Evolutionary conservation across 2,113 vertebrate species (phyloP).

Genomic region (Psammodynastes pulverulentus): DNA sequence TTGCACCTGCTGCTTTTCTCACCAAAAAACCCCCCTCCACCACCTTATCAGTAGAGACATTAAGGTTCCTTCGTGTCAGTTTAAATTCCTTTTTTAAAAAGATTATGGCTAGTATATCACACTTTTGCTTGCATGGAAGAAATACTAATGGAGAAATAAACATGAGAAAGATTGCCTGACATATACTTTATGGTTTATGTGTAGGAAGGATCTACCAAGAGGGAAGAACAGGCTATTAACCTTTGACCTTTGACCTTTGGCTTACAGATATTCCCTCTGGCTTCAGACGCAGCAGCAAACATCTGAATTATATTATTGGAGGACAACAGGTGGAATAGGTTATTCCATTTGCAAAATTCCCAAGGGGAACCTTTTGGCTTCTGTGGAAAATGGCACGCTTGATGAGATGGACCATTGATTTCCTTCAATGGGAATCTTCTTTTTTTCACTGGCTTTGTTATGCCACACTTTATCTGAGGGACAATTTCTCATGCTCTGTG

Average conservation of each 20-base stretch:
- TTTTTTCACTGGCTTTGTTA: neutral
- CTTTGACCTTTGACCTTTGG: neutral
- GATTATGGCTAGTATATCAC: neutral
- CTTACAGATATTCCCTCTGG: neutral
- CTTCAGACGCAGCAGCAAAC: neutral
- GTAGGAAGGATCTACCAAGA: neutral
- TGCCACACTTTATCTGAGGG: neutral
- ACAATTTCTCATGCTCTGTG: neutral
- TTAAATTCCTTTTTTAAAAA: slow-evolving; percentile 6
- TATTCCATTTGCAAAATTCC: neutral
- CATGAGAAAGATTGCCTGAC: neutral
- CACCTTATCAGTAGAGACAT: slow-evolving; percentile 17
- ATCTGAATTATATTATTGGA: neutral
- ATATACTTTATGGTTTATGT: neutral
- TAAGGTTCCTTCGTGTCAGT: slow-evolving; percentile 4
- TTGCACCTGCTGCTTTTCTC: slow-evolving; percentile 42
- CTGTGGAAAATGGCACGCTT: neutral
- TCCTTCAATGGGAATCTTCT: neutral
- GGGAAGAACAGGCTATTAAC: neutral
- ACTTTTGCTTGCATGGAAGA: neutral
- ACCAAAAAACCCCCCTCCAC: neutral
- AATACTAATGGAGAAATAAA: neutral
- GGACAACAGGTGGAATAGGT: neutral
- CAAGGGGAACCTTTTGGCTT: neutral
- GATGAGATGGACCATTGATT: neutral